Evolutionary conservation across 2,797 vertebrate genomes (phyloP).

Genomic region (Gambusia yucatana): DNA sequence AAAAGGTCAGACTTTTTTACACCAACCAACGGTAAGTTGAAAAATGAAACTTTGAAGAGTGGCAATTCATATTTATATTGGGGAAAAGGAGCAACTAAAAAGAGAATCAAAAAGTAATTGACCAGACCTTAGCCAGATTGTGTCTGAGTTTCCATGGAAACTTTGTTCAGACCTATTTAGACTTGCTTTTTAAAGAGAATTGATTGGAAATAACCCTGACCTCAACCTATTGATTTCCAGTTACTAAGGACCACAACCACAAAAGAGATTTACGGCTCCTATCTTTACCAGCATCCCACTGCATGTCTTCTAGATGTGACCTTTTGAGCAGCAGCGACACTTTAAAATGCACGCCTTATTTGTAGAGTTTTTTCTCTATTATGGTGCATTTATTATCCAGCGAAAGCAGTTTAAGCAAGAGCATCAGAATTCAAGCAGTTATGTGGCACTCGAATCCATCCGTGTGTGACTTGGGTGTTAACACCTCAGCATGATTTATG

Average conservation of each 20-base stretch:
- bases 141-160: background rate
- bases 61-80: background rate
- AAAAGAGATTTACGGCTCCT: constrained; percentile 6
- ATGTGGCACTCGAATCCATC: constrained; percentile 27
- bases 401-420: constrained; percentile 22
- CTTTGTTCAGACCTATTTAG: constrained; percentile 17
- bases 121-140: background rate
- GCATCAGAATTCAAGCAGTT: constrained; percentile 39
- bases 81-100: background rate
- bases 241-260: constrained; percentile 12
- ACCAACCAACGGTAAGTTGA: background rate
- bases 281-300: constrained; percentile 2
- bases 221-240: constrained; percentile 15
- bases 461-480: constrained; percentile 63
- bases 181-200: constrained; percentile 11
- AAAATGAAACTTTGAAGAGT: background rate
- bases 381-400: constrained; percentile 17
- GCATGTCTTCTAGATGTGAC: background rate
- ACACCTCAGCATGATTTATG: constrained; percentile 76
- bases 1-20: background rate
- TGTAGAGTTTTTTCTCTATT: constrained; percentile 6
- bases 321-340: background rate
- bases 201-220: constrained; percentile 21
- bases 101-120: background rate
- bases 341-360: constrained; percentile 9